A percentile compares a stretch with the other conserved stretches of the same genome.
Evolutionary conservation across 2,888 invertebrate species (phyloP).

Genomic region (Frankliniella intonsa): DNA sequence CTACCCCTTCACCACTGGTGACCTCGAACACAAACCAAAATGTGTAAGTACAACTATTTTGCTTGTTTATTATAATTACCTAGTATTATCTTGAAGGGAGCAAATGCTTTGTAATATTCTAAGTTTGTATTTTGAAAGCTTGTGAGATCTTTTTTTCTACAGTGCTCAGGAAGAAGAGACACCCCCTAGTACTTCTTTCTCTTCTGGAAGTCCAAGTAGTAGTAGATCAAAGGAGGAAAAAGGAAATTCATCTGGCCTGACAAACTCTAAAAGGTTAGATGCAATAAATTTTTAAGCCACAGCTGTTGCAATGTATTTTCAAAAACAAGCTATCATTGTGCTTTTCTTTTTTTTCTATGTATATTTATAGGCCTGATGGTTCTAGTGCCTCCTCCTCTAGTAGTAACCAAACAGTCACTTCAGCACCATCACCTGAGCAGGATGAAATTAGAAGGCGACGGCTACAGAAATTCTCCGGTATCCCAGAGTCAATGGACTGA

Average conservation of each 20-base stretch:
- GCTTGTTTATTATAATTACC: no score
- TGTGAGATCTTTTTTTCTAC: not conserved
- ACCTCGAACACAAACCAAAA: not conserved
- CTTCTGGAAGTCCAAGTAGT: not conserved
- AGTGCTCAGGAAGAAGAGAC: not conserved
- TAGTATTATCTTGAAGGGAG: not conserved
- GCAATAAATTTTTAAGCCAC: not conserved
- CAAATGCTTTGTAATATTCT: not conserved
- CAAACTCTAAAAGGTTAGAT: not conserved
- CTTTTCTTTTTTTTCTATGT: not conserved
- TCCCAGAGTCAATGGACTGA: not conserved
- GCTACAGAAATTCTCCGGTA: constrained; percentile 61
- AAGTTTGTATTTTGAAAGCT: not conserved
- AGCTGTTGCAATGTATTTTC: not conserved
- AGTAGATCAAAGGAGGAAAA: not conserved
- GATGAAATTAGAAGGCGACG: constrained; percentile 63
- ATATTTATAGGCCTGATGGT: no score
- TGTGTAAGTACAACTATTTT: not conserved
- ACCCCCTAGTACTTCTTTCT: not conserved
- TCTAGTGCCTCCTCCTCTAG: constrained; percentile 19
- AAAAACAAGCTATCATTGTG: not conserved
- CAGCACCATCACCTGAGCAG: constrained; percentile 49
- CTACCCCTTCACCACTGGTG: not conserved
- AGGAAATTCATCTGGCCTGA: not conserved
- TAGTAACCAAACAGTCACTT: not conserved